These are phyloP conservation scores for Aphaenogaster ashmeadi DNA, from an alignment of 1,140 invertebrate species.

Conservation along the genomic window DNA sequence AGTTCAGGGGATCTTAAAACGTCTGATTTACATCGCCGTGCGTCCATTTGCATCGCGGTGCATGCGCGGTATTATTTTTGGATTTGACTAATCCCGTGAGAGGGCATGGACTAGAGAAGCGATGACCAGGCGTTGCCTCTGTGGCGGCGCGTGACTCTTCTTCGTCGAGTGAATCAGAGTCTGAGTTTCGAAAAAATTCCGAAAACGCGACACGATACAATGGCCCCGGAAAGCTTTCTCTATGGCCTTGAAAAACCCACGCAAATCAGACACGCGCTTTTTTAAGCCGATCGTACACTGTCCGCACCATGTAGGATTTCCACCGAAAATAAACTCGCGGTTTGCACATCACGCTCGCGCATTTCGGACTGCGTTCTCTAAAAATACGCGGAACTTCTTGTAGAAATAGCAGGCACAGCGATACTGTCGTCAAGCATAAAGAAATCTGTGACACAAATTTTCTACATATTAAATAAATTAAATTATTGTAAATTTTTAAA, in stretches of 20 bases:
- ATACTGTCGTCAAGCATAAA: neutral
- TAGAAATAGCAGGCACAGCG: neutral
- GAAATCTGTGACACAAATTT: constrained; percentile 4
- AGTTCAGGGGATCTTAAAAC: constrained; percentile 47
- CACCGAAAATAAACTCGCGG: constrained; percentile 61
- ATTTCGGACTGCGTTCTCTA: constrained; percentile 30
- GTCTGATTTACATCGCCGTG: constrained; percentile 66
- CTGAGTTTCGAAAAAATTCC: constrained; percentile 59
- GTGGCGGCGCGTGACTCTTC: constrained; percentile 24
- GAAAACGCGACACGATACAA: constrained; percentile 32
- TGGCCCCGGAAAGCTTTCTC: neutral
- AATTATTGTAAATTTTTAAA: constrained; percentile 19
- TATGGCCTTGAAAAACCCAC: constrained; percentile 14
- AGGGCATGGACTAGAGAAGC: constrained; percentile 69
- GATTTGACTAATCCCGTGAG: constrained; percentile 77
- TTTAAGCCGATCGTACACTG: constrained; percentile 32
- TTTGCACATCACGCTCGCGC: constrained; percentile 25
- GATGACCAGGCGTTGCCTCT: constrained; percentile 59
- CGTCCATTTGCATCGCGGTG: constrained; percentile 61
- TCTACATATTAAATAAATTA: neutral
- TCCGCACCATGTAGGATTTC: constrained; percentile 15
- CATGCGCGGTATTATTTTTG: constrained; percentile 73
- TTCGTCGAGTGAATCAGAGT: constrained; percentile 29
- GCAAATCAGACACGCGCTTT: neutral
- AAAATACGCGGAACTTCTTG: constrained; percentile 60